Evolutionary conservation across 2,888 invertebrate genomes (phyloP), one percentile per base, ranked within the genome.

Genomic region (Embidobia sp.): DNA sequence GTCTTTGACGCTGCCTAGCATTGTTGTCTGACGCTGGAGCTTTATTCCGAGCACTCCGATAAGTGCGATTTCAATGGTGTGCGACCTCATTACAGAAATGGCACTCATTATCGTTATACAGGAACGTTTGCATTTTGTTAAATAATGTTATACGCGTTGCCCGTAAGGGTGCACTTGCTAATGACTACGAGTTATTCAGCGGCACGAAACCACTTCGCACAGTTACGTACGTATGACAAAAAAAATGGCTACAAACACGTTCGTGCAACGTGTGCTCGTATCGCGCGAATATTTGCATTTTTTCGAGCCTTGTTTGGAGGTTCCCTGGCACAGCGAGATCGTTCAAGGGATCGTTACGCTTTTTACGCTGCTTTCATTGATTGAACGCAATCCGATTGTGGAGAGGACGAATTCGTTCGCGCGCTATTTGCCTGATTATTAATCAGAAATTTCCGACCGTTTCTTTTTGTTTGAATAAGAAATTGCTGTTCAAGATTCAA

Each of bases 21-120:
- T 72, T 77, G 72, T 77, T 61, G 66, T 72, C 70, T 55, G n/a
- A n/a, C n/a, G n/a, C n/a, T n/a, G n/a, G 61, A 29, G 57, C 53
- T 64, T 57, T 57, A 48, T 64, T 49, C 44, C 48, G 11, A 40
- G 73, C 35, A 31, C 18, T 73, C 64, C 64, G 64, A 63, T 63
- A 33, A 63, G 67, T 51, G 66, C 53, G 78, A 78, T 78, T 78
- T 79, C 79, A 79, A 79, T 79, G 76, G 79, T 55, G 64, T 55
- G 86, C 86, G 86, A 88, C 87, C 88, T 87, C 87, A 86, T 88
- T 88, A 88, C 85, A 82, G 84, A 85, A 87, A 88, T 86, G 85
- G 83, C 80, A 85, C 85, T 87, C 87, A 85, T 88, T 87, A 88
- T 84, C 85, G 86, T 85, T 82, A 84, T 80, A 80, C 79, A 82